Percentiles rank a stretch among this genome's conserved stretches.
These are phyloP conservation scores for Oreochromis grahami DNA, from an alignment of 2,797 vertebrate species.

Conservation along the genomic window DNA sequence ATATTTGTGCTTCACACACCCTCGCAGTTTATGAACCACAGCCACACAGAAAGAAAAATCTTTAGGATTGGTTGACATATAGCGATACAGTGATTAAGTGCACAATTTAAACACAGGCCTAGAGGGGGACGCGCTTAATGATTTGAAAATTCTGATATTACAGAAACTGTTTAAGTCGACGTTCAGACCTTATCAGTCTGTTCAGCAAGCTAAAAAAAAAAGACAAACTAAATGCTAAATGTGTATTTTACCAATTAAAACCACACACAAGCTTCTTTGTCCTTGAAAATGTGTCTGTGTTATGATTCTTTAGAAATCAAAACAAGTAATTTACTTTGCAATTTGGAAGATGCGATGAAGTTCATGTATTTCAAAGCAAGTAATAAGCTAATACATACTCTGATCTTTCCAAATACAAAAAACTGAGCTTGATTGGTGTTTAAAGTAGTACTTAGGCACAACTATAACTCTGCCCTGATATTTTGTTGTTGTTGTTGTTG, in stretches of 20 bases:
- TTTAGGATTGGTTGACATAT: neutral
- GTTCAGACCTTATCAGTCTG: neutral
- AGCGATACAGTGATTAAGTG: neutral
- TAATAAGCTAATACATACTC: neutral
- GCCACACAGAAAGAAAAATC: neutral
- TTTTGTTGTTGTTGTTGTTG: neutral
- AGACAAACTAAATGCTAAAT: neutral
- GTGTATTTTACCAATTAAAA: neutral
- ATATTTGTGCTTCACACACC: neutral
- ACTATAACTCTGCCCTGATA: neutral
- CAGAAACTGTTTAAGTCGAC: neutral
- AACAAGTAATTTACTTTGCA: neutral
- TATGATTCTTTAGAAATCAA: neutral
- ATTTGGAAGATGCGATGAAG: neutral
- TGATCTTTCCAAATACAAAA: neutral
- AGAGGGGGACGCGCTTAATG: rapidly evolving
- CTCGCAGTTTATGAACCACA: neutral
- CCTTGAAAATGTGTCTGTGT: neutral
- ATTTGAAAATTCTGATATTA: neutral
- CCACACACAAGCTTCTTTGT: neutral
- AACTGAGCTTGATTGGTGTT: neutral
- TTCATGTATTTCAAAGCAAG: neutral
- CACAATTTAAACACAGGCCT: neutral
- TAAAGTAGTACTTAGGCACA: neutral
- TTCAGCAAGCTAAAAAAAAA: neutral